phyloP scores from a whole-genome alignment of 2,113 vertebrate genomes.

The Ictidomys tridecemlineatus region DNA sequence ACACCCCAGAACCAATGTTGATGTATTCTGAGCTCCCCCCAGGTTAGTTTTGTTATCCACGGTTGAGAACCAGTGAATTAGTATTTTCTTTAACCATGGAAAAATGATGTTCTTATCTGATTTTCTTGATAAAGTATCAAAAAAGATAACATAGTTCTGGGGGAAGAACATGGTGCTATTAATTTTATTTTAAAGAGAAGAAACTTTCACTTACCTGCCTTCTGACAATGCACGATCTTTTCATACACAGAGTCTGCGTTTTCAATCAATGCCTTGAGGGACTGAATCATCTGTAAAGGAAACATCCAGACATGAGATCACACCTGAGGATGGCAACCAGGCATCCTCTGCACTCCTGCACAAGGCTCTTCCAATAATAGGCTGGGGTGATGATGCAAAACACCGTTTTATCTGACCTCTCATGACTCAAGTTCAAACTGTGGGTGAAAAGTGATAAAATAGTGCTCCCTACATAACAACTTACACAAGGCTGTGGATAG shows the following conservation, averaged over 20 bases:
- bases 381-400: not conserved
- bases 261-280: conserved; percentile 93
- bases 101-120: not conserved
- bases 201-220: conserved; percentile 88
- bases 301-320: conserved; percentile 59
- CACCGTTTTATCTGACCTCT: not conserved
- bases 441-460: not conserved
- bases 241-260: conserved; percentile 94
- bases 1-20: not conserved
- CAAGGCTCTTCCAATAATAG: not conserved
- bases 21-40: not conserved
- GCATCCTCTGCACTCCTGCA: fast-evolving
- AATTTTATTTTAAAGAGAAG: not conserved
- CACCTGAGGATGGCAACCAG: not conserved
- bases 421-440: not conserved
- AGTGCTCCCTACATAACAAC: fast-evolving
- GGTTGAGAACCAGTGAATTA: not conserved
- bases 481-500: not conserved
- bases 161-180: not conserved
- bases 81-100: not conserved
- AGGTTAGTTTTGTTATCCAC: not conserved
- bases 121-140: not conserved
- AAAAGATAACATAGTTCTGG: not conserved
- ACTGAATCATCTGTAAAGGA: conserved; percentile 95
- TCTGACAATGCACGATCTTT: conserved; percentile 95